Percentiles rank a stretch among this genome's conserved stretches.
Evolutionary conservation across 1,140 invertebrate genomes (phyloP).

Genomic region (Potamilus streckersoni): DNA sequence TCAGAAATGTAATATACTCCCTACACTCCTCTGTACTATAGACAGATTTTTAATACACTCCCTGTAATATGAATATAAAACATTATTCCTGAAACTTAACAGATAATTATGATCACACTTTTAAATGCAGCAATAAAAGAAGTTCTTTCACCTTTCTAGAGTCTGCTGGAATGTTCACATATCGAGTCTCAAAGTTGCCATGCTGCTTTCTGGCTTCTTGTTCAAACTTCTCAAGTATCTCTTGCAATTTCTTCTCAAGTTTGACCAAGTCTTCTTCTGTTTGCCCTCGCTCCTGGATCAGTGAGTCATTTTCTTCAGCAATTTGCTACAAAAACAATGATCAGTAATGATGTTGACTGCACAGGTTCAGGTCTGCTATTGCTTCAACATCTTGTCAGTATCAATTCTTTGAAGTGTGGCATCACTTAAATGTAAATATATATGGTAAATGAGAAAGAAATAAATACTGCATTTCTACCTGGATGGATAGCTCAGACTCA

Average conservation of each 20-base stretch:
- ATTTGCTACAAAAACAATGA: slow-evolving; percentile 33
- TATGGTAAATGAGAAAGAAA: no score
- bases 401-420: no score
- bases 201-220: slow-evolving; percentile 43
- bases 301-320: slow-evolving; percentile 46
- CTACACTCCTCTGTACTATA: no score
- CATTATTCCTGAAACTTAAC: neutral
- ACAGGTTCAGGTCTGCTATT: no score
- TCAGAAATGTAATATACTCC: no score
- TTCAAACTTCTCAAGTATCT: slow-evolving; percentile 52
- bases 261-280: slow-evolving; percentile 47
- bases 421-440: no score
- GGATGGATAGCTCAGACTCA: no score
- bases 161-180: slow-evolving; percentile 41
- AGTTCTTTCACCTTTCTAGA: slow-evolving; percentile 30
- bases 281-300: slow-evolving; percentile 40
- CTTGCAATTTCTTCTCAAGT: slow-evolving; percentile 52
- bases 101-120: slow-evolving; percentile 3
- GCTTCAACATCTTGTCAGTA: no score
- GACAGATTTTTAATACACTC: no score
- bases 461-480: no score
- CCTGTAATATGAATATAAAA: no score
- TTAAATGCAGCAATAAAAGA: neutral
- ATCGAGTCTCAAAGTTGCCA: slow-evolving; percentile 34
- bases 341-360: neutral